Evolutionary conservation across 2,888 invertebrate genomes (phyloP), one percentile per base, ranked within the genome.

Genomic region (Physocephala rufipes): DNA sequence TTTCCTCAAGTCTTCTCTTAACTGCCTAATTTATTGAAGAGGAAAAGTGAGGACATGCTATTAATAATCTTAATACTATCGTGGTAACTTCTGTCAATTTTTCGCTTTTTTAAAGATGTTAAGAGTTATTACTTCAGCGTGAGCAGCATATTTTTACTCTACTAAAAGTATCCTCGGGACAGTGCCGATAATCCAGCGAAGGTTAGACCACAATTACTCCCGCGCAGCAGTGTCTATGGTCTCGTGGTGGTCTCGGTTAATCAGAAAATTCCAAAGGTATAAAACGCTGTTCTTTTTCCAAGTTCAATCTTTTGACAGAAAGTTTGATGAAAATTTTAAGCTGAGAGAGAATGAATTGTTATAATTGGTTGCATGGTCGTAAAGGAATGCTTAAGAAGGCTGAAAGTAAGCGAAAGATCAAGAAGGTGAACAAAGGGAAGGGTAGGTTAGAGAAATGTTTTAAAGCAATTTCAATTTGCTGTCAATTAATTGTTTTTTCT

Each of bases 11-110:
- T n/a, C n/a, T n/a, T n/a, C 21, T 24, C 19, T 43, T 15, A 30
- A 49, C 5, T 15, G 3, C 49, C 16, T n/a, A n/a, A 19, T 19
- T 19, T 49, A 4, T 15, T 49, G 49, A 7, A 49, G 19, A 36
- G 5, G 36, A 4, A 36, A 36, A 9, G 9, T 4, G 36, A 4
- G 36, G 9, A 36, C 36, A 36, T 9, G 78, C 81, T 77, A 81
- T 81, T 80, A 36, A 36, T 81, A 81, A 80, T 82, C 81, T 80
- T 77, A 80, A 80, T 81, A 80, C 79, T 78, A 79, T 77, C 82
- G 81, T 80, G 79, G 82, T 81, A 79, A 77, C 78, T 58, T 26
- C 67, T 21, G n/a, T 43, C 43, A 61, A 61, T n/a, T n/a, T n/a
- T n/a, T n/a, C n/a, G n/a, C 51, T 36, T 68, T 68, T 62, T 62